A percentile compares a stretch with the other conserved stretches of the same genome.
phyloP scores from a whole-genome alignment of 2,113 vertebrate species.

The Corythoichthys intestinalis region DNA sequence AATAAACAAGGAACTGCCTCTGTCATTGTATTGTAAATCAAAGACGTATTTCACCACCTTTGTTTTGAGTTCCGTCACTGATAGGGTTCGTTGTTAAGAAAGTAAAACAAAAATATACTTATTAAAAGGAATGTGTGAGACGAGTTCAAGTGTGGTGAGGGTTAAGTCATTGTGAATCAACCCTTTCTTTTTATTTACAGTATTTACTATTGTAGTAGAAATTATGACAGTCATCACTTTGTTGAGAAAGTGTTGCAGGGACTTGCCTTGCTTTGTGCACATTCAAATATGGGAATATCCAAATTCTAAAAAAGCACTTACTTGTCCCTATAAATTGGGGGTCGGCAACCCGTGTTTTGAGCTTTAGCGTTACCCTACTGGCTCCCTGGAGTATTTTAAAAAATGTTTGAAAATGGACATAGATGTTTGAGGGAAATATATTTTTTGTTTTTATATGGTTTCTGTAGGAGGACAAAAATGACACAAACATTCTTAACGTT shows the following conservation, averaged over 20 bases:
- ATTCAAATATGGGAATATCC: neutral
- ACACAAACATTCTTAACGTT: no score
- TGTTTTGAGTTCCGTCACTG: neutral
- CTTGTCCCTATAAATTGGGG: no score
- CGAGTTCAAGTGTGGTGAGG: neutral
- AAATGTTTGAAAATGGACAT: no score
- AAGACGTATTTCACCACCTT: neutral
- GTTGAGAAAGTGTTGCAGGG: neutral
- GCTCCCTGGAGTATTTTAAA: no score
- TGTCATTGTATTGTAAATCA: neutral
- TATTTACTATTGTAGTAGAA: neutral
- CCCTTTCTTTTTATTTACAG: neutral
- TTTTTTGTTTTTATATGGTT: no score
- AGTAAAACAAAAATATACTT: neutral
- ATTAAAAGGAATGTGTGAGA: neutral
- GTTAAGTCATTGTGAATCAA: neutral
- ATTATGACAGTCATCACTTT: neutral
- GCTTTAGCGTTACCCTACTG: no score
- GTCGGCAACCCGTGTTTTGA: no score
- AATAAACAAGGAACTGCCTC: neutral
- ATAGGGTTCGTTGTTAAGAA: neutral
- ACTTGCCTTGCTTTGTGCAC: conserved; percentile 6
- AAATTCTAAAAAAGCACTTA: no score
- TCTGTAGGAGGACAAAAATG: no score
- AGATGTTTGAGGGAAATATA: no score